phyloP scores from a whole-genome alignment of 2,113 vertebrate genomes.

The Nycticorax nycticorax region DNA sequence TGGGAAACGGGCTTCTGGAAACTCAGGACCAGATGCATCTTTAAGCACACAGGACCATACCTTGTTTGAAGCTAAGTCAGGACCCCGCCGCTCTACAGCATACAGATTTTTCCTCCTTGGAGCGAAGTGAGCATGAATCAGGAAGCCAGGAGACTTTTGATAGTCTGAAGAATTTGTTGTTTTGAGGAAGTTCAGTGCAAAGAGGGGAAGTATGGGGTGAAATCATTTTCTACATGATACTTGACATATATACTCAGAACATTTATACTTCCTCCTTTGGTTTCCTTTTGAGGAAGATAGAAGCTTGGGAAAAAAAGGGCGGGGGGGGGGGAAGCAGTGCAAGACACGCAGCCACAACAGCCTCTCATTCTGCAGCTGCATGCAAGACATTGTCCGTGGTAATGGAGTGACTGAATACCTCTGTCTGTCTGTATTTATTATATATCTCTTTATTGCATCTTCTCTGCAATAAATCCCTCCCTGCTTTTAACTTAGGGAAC shows the following conservation, averaged over 20 bases:
- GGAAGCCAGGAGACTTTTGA: background rate
- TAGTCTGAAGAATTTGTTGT: background rate
- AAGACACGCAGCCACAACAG: background rate
- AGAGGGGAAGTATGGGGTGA: conserved; percentile 40
- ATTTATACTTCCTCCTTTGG: conserved; percentile 12
- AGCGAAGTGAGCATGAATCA: fast-evolving
- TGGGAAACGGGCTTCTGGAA: background rate
- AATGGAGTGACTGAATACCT: background rate
- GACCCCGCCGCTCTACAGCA: background rate
- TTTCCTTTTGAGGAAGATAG: conserved; percentile 9
- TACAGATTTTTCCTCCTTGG: background rate
- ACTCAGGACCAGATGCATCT: background rate
- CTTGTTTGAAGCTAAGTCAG: background rate
- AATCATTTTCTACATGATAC: background rate
- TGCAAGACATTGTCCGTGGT: background rate
- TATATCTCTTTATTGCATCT: background rate
- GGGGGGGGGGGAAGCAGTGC: fast-evolving
- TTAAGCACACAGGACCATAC: background rate
- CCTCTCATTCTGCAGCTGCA: background rate
- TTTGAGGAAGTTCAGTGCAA: background rate
- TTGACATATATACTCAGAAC: background rate
- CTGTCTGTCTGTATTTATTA: background rate
- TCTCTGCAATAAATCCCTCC: background rate
- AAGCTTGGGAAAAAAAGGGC: background rate
- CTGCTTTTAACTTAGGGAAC: background rate